Evolutionary conservation across 2,113 vertebrate species (phyloP), one percentile per base, ranked within the genome.

Genomic region (Pangasianodon gigas): DNA sequence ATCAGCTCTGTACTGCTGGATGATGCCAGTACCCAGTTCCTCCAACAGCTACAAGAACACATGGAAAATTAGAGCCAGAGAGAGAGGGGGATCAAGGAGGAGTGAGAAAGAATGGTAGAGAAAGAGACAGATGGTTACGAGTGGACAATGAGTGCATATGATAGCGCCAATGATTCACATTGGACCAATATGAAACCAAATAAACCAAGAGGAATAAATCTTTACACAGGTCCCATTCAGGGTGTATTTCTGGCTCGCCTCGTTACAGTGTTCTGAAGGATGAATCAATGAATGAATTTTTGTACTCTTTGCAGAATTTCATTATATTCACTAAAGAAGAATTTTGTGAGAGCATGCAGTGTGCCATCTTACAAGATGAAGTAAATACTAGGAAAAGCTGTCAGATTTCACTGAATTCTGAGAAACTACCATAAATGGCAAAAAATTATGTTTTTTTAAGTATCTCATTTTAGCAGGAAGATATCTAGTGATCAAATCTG

Each of bases 11-110:
- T 98, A 95, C 89, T 99, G 98, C 85, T 98, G 97, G 62, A 98
- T 97, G 83, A 98, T 96, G 0, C 97, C 97, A 0, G 96, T 97
- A 44, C 98, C 98, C 91, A 99, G 94, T 93, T 99, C 98, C 94
- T 98, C 98, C 71, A 99, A 94, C 74, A 99, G 96, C 98, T 99
- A 91, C 0, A 71, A 10, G 71, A 89, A 90, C 32, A 84, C 7
- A 54, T 1, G 16, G 51, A 24, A n/a, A 85, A 29, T 89, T 1
- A 56, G 41, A 85, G 4, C 69, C 6, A 60, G 71, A 87, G 5
- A 8, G 29, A 29, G 21, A 62, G 37, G 62, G 21, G 65, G 41
- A 67, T 8, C 21, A 9, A 52, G 19, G 37, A 84, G 18, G 85
- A 41, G 29, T 14, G 54, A 41, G 44, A 58, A 6, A 52, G 1